Base-by-base conservation (phyloP, 1,140 invertebrate genomes). In the Nasonia giraulti region DNA sequence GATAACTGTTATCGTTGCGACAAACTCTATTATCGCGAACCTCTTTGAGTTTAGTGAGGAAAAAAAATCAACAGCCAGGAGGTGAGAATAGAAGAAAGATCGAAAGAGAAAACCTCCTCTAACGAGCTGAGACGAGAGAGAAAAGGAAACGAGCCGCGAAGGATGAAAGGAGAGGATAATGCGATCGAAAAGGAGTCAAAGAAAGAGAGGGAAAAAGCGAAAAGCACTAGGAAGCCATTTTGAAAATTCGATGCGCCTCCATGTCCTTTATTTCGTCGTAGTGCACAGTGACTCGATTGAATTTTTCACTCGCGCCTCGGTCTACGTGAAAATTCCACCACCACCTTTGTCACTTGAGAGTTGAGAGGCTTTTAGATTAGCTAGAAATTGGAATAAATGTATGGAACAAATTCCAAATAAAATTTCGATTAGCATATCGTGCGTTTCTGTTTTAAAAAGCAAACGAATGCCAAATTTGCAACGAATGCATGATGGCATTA, bases 231-330 rank as follows among this genome's bases (percentile, higher is more conserved):
- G 62, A 14, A n/a, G 20, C n/a, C 2, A 47, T 69, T 12, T 14
- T 10, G 82, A 68, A n/a, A 78, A 83, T 83, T 83, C 44, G 44
- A 78, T 78, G 75, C 40, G 44, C 66, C 23, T 78, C 62, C 20
- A 8, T 78, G 82, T 83, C 44, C 20, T 83, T 83, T 78, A 78
- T 78, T 78, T 74, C 62, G 11, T n/a, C 10, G 73, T n/a, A 23
- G 3, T 8, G 55, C 10, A 20, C 3, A 33, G 66, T 69, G 23
- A 33, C 44, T 50, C n/a, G 50, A 83, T 83, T 71, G 62, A 78
- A 83, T 83, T 83, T 78, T 78, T 71, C 50, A 4, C 66, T 71
- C 55, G 17, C 55, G 20, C 55, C 20, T 62, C 55, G 1, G 55
- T 62, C 55, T 62, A n/a, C 6, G 55, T 20, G 55, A 62, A 62